phyloP scores from a whole-genome alignment of 2,888 invertebrate genomes.

The Scaptomyza caliginosa region DNA sequence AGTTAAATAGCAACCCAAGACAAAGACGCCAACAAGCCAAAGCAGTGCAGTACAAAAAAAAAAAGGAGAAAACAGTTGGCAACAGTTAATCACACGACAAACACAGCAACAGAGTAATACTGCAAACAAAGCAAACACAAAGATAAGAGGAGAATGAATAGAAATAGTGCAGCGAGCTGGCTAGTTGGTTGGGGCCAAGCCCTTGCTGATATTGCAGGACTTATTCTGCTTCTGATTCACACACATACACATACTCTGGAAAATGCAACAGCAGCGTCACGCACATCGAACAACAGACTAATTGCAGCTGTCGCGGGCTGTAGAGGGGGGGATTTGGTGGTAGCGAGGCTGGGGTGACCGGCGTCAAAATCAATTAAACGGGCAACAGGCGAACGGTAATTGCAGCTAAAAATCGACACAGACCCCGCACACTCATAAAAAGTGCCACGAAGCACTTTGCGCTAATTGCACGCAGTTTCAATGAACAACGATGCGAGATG shows the following conservation, averaged over 20 bases:
- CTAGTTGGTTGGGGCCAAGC: constrained; percentile 10
- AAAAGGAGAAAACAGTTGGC: constrained; percentile 38
- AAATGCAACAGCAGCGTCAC: constrained; percentile 43
- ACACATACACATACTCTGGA: constrained; percentile 45
- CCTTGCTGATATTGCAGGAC: constrained; percentile 24
- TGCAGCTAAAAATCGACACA: constrained; percentile 72
- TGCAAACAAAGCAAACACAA: constrained; percentile 24
- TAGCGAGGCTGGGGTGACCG: constrained; percentile 42
- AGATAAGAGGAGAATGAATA: not conserved
- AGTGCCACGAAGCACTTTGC: constrained; percentile 70
- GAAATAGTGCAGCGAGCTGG: not conserved
- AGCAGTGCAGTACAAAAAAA: constrained; percentile 33
- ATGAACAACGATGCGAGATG: constrained; percentile 11
- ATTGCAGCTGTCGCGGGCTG: constrained; percentile 54
- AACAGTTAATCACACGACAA: constrained; percentile 73
- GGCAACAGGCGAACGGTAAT: constrained; percentile 75
- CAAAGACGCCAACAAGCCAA: constrained; percentile 3
- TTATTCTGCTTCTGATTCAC: constrained; percentile 9
- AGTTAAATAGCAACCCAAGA: constrained; percentile 19
- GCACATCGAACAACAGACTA: constrained; percentile 63
- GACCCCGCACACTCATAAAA: constrained; percentile 49
- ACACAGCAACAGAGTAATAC: constrained; percentile 32
- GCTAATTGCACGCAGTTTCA: constrained; percentile 76
- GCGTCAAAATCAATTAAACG: constrained; percentile 81
- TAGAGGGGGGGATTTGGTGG: not conserved